phyloP scores from a whole-genome alignment of 2,888 invertebrate genomes.

The Aleiodes testaceus region DNA sequence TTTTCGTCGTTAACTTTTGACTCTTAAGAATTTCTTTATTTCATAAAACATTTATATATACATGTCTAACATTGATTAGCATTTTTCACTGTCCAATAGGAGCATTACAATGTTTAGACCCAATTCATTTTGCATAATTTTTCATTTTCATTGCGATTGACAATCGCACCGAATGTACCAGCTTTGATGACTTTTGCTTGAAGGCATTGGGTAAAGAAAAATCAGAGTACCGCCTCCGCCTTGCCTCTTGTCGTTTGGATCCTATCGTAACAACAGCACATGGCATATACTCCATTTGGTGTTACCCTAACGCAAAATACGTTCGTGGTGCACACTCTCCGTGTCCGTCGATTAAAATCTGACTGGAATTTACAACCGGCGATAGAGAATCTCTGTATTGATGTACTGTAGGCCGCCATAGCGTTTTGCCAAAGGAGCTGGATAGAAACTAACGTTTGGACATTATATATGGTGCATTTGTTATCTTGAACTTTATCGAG shows the following conservation, averaged over 20 bases:
- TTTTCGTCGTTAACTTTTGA: too few species aligned
- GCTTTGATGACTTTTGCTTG: not conserved
- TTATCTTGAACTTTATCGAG: slow-evolving; percentile 38
- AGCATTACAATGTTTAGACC: not conserved
- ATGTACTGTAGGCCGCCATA: slow-evolving; percentile 49
- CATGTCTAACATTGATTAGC: too few species aligned
- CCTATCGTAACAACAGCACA: slow-evolving; percentile 23
- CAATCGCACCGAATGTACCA: not conserved
- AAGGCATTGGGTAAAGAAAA: not conserved
- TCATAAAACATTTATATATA: too few species aligned
- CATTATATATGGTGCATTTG: slow-evolving; percentile 37
- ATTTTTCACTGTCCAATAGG: too few species aligned
- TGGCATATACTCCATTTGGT: not conserved
- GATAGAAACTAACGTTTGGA: slow-evolving; percentile 7
- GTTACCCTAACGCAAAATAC: slow-evolving; percentile 27
- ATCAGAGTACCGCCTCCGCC: not conserved
- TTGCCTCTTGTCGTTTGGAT: slow-evolving; percentile 17
- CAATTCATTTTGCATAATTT: too few species aligned
- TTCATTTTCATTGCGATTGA: not conserved
- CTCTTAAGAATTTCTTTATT: too few species aligned
- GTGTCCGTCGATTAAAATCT: slow-evolving; percentile 56
- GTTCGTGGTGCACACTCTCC: slow-evolving; percentile 44
- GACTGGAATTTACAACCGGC: slow-evolving; percentile 55
- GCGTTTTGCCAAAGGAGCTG: slow-evolving; percentile 32
- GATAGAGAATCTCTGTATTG: slow-evolving; percentile 56